phyloP scores from a whole-genome alignment of 2,113 vertebrate genomes.

The Equus quagga region DNA sequence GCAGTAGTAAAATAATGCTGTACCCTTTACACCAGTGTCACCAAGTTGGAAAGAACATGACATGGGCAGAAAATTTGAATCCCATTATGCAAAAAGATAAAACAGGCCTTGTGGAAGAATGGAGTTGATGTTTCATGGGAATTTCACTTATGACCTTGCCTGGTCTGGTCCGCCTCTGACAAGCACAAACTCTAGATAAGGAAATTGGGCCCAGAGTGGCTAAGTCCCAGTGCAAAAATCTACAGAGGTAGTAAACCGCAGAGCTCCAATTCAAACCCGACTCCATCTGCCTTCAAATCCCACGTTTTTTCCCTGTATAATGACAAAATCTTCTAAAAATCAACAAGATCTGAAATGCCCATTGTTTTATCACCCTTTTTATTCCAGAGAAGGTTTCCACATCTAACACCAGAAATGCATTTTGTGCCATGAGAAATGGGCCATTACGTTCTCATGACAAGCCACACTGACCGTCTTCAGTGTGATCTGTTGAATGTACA shows the following conservation, averaged over 20 bases:
- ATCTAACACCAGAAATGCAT: not conserved
- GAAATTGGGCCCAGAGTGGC: not conserved
- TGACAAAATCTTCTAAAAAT: not conserved
- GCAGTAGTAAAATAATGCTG: not conserved
- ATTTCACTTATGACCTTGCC: not conserved
- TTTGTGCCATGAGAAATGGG: not conserved
- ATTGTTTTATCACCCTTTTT: no score
- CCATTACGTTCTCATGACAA: fast-evolving
- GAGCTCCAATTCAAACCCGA: not conserved
- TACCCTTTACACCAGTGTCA: not conserved
- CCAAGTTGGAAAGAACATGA: not conserved
- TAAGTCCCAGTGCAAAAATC: not conserved
- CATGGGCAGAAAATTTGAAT: not conserved
- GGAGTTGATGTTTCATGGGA: not conserved
- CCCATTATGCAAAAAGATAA: not conserved
- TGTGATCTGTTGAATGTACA: not conserved
- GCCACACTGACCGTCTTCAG: fast-evolving
- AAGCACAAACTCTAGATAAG: not conserved
- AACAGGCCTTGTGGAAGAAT: not conserved
- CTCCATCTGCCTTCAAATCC: not conserved
- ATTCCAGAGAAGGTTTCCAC: not conserved
- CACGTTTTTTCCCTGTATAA: not conserved
- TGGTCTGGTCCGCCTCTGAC: not conserved
- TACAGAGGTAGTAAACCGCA: not conserved
- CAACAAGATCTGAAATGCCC: not conserved